phyloP scores from a whole-genome alignment of 2,797 vertebrate genomes.

The Platalea minor region DNA sequence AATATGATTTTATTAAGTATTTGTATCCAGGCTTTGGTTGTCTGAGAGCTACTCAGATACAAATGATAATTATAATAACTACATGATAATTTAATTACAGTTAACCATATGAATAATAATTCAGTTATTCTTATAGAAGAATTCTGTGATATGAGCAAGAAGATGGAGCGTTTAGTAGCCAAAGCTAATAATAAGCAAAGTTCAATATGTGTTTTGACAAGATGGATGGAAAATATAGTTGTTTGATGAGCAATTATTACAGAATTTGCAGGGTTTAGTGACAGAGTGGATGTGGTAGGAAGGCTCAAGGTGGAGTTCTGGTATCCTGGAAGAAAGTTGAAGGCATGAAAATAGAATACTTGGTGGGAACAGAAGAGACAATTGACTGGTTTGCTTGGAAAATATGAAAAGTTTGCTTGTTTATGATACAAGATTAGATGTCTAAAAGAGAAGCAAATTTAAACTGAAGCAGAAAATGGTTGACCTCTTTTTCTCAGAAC shows the following conservation, averaged over 20 bases:
- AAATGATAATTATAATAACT: conserved; percentile 17
- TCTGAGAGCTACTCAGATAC: background rate
- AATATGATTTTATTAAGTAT: conserved; percentile 9
- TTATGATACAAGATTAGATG: background rate
- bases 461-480: background rate
- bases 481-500: background rate
- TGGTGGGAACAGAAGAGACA: background rate
- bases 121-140: background rate
- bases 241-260: background rate
- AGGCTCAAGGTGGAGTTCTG: background rate
- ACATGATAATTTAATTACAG: conserved; percentile 22
- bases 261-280: background rate
- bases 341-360: background rate
- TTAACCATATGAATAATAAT: conserved; percentile 15
- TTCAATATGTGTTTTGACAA: background rate
- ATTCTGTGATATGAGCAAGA: background rate
- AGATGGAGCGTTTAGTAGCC: background rate
- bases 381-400: background rate
- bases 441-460: background rate
- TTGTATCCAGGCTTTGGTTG: background rate
- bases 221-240: background rate
- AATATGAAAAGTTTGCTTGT: background rate
- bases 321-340: background rate
- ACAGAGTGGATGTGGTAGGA: background rate
- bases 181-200: background rate